Evolutionary conservation across 1,140 invertebrate genomes (phyloP).

Genomic region (Euwallacea similis): DNA sequence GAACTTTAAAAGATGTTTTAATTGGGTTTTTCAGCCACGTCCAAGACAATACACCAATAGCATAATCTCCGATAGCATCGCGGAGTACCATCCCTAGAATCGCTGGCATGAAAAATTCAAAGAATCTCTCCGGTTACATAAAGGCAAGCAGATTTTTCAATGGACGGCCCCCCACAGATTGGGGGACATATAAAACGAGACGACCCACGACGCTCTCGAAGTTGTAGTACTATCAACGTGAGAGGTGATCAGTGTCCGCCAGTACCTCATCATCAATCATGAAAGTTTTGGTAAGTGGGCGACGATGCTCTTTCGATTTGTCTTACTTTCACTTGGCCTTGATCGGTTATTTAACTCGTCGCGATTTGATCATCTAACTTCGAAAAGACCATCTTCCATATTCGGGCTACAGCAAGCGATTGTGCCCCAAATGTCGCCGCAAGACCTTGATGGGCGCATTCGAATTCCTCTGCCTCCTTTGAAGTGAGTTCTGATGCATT

Average conservation of each 20-base stretch:
- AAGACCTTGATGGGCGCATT: neutral
- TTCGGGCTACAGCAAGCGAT: neutral
- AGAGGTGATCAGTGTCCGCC: constrained; percentile 9
- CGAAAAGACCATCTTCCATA: neutral
- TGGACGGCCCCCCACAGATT: constrained; percentile 3
- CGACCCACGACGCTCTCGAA: constrained; percentile 8
- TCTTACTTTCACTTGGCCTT: constrained; percentile 15
- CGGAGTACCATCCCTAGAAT: neutral
- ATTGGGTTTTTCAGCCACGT: too few species aligned
- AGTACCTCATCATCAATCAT: constrained; percentile 8
- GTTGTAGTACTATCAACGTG: constrained; percentile 7
- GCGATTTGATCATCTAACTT: neutral
- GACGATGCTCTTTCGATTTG: constrained; percentile 13
- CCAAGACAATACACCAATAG: too few species aligned
- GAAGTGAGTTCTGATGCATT: neutral
- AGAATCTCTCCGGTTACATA: constrained; percentile 1
- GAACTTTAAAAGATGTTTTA: too few species aligned
- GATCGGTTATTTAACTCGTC: neutral
- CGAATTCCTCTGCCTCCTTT: neutral
- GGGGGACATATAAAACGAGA: constrained; percentile 30
- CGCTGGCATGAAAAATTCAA: neutral
- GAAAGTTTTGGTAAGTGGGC: constrained; percentile 36
- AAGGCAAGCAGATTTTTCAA: constrained; percentile 23
- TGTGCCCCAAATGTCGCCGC: too few species aligned
- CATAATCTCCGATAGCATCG: too few species aligned